A percentile compares a stretch with the other conserved stretches of the same genome.
phyloP scores from a whole-genome alignment of 1,140 invertebrate genomes.

The Prorops nasuta region DNA sequence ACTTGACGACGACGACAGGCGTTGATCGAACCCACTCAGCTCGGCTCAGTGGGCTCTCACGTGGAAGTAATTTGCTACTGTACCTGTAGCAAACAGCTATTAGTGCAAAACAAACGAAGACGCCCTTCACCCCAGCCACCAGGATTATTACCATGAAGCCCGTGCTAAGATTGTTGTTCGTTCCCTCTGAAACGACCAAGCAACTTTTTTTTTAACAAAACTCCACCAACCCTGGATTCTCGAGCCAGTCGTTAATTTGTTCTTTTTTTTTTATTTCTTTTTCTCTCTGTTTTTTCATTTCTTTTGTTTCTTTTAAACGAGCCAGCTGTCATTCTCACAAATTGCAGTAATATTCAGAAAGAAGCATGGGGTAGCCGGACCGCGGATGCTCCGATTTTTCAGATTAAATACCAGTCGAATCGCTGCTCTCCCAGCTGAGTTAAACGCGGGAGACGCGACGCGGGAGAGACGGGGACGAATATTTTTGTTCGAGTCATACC shows the following conservation, averaged over 20 bases:
- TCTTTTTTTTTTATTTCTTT: not conserved
- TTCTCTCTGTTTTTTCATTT: slow-evolving; percentile 18
- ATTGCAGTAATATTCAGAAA: too few species aligned
- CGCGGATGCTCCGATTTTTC: too few species aligned
- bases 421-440: too few species aligned
- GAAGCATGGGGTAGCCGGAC: too few species aligned
- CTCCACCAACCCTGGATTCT: too few species aligned
- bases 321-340: too few species aligned
- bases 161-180: slow-evolving; percentile 80
- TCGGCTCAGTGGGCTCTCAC: slow-evolving; percentile 20
- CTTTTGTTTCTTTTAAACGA: too few species aligned
- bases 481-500: too few species aligned
- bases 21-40: slow-evolving; percentile 36
- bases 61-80: slow-evolving; percentile 52
- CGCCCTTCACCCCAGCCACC: slow-evolving; percentile 84
- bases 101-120: slow-evolving; percentile 92
- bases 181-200: slow-evolving; percentile 62
- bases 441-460: too few species aligned
- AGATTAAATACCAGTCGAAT: too few species aligned
- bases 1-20: slow-evolving; percentile 47
- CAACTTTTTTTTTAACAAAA: slow-evolving; percentile 21
- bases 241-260: too few species aligned
- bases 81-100: slow-evolving; percentile 96
- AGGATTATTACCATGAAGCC: slow-evolving; percentile 88
- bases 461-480: too few species aligned